phyloP scores from a whole-genome alignment of 2,888 invertebrate genomes.

The Cephalotes varians region DNA sequence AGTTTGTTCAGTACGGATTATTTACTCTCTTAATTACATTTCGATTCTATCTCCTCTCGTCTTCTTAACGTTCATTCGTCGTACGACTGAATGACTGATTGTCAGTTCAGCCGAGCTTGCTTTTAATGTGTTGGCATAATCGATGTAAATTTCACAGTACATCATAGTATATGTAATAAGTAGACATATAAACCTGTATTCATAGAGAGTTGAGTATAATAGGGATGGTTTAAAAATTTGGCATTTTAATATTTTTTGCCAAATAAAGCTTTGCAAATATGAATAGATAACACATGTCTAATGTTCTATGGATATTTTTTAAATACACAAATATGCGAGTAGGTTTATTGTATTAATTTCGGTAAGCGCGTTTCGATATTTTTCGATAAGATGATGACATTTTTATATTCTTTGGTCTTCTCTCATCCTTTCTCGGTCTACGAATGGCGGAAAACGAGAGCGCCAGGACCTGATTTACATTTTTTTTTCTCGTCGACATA shows the following conservation, averaged over 20 bases:
- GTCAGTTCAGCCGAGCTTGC: slow-evolving; percentile 29
- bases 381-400: slow-evolving; percentile 3
- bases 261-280: not conserved
- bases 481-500: slow-evolving; percentile 83
- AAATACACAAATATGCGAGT: not conserved
- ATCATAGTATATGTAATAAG: not conserved
- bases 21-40: slow-evolving; percentile 85
- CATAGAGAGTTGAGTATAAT: not conserved
- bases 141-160: not conserved
- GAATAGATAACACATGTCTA: not conserved
- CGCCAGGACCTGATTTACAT: slow-evolving; percentile 82
- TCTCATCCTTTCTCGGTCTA: slow-evolving; percentile 4
- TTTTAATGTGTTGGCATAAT: not conserved
- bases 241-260: not conserved
- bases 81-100: slow-evolving; percentile 55
- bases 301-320: not conserved
- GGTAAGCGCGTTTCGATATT: not conserved
- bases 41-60: slow-evolving; percentile 74
- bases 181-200: not conserved
- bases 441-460: slow-evolving; percentile 28
- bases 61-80: slow-evolving; percentile 27
- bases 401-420: slow-evolving; percentile 33
- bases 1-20: slow-evolving; percentile 82
- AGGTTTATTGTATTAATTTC: not conserved
- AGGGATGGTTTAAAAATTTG: not conserved